Conservation (phyloP, 2,113 vertebrate species). For the Suricata suricatta region DNA sequence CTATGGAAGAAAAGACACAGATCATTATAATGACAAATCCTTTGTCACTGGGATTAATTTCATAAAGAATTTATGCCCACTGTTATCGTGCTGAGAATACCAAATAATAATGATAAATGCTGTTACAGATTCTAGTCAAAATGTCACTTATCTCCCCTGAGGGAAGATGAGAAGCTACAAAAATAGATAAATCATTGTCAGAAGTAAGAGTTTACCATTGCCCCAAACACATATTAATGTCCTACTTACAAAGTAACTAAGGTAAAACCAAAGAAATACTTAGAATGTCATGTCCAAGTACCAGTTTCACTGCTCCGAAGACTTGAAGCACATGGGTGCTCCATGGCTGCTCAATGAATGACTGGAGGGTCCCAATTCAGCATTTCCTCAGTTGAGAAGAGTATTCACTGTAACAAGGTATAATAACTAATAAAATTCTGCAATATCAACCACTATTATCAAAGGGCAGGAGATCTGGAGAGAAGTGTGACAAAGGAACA, state of each 20-base stretch:
- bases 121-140: constrained; percentile 51
- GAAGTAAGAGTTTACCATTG: constrained; percentile 14
- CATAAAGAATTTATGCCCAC: constrained; percentile 60
- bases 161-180: background rate
- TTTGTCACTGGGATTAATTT: constrained; percentile 59
- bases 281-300: background rate
- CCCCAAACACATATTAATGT: background rate
- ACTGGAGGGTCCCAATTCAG: background rate
- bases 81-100: constrained; percentile 3
- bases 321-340: background rate
- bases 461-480: background rate
- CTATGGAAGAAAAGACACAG: background rate
- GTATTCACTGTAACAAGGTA: background rate
- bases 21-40: constrained; percentile 35
- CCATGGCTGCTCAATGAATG: background rate
- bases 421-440: background rate
- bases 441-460: background rate
- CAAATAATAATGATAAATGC: constrained; percentile 57
- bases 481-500: background rate
- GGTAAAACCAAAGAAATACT: background rate
- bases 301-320: background rate
- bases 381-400: background rate
- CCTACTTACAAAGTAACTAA: background rate
- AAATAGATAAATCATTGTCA: constrained; percentile 42
- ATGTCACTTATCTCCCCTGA: constrained; percentile 40